Evolutionary conservation across 2,797 vertebrate genomes (phyloP), one percentile per base, ranked within the genome.

Genomic region (Coranthus polyacanthus): DNA sequence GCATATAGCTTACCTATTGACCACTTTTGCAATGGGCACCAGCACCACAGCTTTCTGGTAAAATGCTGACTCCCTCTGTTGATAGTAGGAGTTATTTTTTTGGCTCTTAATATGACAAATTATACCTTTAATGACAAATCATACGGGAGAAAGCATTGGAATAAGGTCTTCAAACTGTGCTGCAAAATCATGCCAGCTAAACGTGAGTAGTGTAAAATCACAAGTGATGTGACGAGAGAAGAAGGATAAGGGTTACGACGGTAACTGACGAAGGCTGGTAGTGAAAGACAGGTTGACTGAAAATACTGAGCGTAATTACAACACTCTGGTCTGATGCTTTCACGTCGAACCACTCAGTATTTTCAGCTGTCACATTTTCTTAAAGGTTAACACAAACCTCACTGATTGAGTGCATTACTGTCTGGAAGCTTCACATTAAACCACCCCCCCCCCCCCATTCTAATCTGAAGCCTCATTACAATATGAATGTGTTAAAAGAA

Each of bases 381-480:
- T 38, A 18, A 60, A 78, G 67, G 79, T 85, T 61, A 65, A 68
- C 52, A 55, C 16, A 72, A 68, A 80, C 56, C 68, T 63, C 22
- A 21, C 22, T 59, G 67, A 82, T 62, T 60, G 61, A 72, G 47
- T 42, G 64, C 57, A 51, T 72, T 66, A 58, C 52, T 74, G 70
- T 62, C 53, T 1, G 18, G 20, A 67, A 67, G 43, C 64, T 72
- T 60, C 3, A 9, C 22, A 62, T 70, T 60, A 75, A 85, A 73
- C 32, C 59, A 61, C 36, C 16, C 4, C 46, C 39, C 20, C 62
- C 67, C 73, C 53, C n/a, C 38, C 68, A 51, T 81, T 84, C 70
- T 76, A 83, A 83, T 87, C 60, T 70, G 71, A 5, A 50, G 53
- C 69, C 69, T 91, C 66, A 82, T 92, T 89, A 88, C 71, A 86